A percentile compares a stretch with the other conserved stretches of the same genome.
These are phyloP conservation scores for Macaria liturata DNA, from an alignment of 2,888 invertebrate genomes.

Conservation along the genomic window DNA sequence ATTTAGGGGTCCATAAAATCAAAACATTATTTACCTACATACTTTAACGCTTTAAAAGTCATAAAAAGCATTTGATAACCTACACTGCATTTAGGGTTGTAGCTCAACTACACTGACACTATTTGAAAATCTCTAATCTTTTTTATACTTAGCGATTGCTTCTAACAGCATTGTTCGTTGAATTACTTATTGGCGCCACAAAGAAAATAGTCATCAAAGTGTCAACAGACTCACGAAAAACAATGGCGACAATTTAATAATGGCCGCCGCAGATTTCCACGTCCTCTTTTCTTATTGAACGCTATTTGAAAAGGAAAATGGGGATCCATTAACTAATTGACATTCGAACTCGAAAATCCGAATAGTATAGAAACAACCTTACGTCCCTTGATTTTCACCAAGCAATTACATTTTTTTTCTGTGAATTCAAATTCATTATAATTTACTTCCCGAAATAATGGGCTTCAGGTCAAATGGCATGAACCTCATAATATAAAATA, in stretches of 20 bases:
- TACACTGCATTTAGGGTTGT: no score
- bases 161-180: slow-evolving; percentile 3
- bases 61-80: no score
- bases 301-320: slow-evolving; percentile 36
- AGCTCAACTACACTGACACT: no score
- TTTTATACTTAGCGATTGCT: no score
- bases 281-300: slow-evolving; percentile 29
- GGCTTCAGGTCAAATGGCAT: slow-evolving; percentile 27
- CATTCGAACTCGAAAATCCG: slow-evolving; percentile 34
- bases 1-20: no score
- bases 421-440: slow-evolving; percentile 26
- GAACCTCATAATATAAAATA: slow-evolving; percentile 29
- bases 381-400: slow-evolving; percentile 14
- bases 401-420: slow-evolving; percentile 24
- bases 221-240: slow-evolving; percentile 24
- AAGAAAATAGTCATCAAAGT: slow-evolving; percentile 22
- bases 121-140: no score
- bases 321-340: slow-evolving; percentile 47
- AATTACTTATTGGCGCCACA: slow-evolving; percentile 10
- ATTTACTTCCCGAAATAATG: slow-evolving; percentile 31
- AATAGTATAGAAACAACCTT: slow-evolving; percentile 30
- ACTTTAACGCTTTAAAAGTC: no score
- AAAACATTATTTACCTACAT: no score
- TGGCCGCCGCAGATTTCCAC: slow-evolving; percentile 21
- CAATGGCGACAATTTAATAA: slow-evolving; percentile 31